These are phyloP conservation scores for Trichomycterus rosablanca DNA, from an alignment of 2,113 vertebrate genomes.

Conservation along the genomic window DNA sequence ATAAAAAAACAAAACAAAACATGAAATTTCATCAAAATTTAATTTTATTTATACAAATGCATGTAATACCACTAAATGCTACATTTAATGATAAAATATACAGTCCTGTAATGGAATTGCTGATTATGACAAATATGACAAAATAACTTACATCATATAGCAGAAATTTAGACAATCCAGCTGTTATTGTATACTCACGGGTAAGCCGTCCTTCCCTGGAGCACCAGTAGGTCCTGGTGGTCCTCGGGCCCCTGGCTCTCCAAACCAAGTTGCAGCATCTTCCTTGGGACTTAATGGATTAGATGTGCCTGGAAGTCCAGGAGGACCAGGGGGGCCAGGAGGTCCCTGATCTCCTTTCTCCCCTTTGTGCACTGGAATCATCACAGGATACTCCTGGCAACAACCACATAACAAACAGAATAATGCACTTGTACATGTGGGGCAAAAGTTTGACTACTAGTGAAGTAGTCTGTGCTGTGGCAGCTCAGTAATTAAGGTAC, in stretches of 20 bases:
- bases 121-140: neutral
- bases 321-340: slow-evolving; percentile 55
- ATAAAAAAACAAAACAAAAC: too few species aligned
- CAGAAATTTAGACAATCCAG: neutral
- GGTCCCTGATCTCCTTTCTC: slow-evolving; percentile 58
- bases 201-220: slow-evolving; percentile 59
- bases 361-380: slow-evolving; percentile 57
- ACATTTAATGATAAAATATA: too few species aligned
- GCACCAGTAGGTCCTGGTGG: slow-evolving; percentile 52
- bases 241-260: slow-evolving; percentile 59
- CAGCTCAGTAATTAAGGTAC: too few species aligned
- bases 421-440: too few species aligned
- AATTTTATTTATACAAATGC: too few species aligned
- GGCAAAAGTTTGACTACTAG: too few species aligned
- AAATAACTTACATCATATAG: neutral
- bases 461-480: too few species aligned
- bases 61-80: too few species aligned
- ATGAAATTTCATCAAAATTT: too few species aligned
- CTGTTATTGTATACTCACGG: slow-evolving; percentile 65
- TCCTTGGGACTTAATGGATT: slow-evolving; percentile 38
- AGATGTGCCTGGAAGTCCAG: slow-evolving; percentile 54
- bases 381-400: slow-evolving; percentile 39
- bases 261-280: slow-evolving; percentile 21
- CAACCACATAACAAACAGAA: neutral
- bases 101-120: too few species aligned